Percentiles rank a stretch among this genome's conserved stretches.
Evolutionary conservation across 2,888 invertebrate species (phyloP).

Genomic region (Hirudinaria manillensis): DNA sequence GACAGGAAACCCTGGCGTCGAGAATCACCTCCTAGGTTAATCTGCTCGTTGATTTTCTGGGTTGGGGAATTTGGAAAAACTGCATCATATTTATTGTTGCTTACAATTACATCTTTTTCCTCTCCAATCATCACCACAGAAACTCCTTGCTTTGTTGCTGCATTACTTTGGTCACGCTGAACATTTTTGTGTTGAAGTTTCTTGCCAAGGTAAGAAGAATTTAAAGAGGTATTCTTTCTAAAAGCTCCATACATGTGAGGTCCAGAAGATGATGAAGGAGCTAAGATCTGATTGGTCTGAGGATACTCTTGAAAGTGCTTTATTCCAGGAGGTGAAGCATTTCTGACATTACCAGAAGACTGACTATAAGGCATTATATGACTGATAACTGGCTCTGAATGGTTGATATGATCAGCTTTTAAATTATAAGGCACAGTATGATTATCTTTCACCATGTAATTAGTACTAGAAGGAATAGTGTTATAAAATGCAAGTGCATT

Average conservation of each 20-base stretch:
- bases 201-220: slow-evolving; percentile 10
- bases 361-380: neutral
- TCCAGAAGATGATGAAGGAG: neutral
- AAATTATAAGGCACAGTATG: too few species aligned
- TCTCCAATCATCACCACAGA: slow-evolving; percentile 4
- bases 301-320: neutral
- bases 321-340: neutral
- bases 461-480: too few species aligned
- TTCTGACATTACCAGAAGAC: neutral
- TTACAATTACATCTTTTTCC: slow-evolving; percentile 2
- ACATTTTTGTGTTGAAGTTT: neutral
- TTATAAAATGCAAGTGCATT: too few species aligned
- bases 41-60: too few species aligned
- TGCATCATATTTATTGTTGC: neutral
- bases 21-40: too few species aligned
- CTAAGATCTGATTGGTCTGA: neutral
- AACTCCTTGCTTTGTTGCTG: neutral
- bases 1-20: too few species aligned
- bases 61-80: neutral
- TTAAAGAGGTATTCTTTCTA: neutral
- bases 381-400: neutral
- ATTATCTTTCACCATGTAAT: too few species aligned
- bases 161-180: neutral
- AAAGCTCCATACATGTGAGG: neutral
- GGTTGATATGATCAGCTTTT: too few species aligned